Conservation (phyloP, 2,113 vertebrate genomes). For the Lagopus leucura region DNA sequence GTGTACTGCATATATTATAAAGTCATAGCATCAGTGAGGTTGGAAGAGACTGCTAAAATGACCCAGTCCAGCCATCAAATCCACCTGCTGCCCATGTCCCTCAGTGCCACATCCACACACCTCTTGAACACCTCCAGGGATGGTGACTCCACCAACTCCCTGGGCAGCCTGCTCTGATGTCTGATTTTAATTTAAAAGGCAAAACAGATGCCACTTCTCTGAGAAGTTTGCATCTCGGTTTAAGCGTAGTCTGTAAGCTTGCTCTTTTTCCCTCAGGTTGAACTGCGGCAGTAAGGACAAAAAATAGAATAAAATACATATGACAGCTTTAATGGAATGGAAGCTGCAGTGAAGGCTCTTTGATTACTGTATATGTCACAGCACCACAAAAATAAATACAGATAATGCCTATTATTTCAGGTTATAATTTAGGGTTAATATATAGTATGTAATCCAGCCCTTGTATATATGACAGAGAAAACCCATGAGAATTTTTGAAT, state of each 20-base stretch:
- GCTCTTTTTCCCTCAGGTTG: background rate
- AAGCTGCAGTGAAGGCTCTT: background rate
- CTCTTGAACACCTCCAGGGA: too few species aligned
- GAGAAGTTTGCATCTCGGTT: conserved; percentile 8
- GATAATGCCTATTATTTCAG: background rate
- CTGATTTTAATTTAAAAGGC: background rate
- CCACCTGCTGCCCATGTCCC: too few species aligned
- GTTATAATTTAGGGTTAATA: conserved; percentile 26
- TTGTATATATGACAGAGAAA: background rate
- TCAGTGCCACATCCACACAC: too few species aligned
- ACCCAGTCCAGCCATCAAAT: too few species aligned
- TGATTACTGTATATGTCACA: background rate
- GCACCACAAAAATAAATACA: background rate
- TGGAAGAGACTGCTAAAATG: too few species aligned
- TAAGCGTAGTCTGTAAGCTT: background rate
- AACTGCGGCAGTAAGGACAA: background rate
- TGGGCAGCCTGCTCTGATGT: too few species aligned
- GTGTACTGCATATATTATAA: background rate
- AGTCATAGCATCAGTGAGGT: too few species aligned
- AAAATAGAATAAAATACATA: background rate
- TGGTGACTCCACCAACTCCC: too few species aligned
- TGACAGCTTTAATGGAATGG: background rate
- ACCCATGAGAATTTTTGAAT: background rate
- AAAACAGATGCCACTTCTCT: background rate
- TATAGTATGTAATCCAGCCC: background rate